Evolutionary conservation across 2,888 invertebrate species (phyloP).

Genomic region (Oscheius myriophilus): DNA sequence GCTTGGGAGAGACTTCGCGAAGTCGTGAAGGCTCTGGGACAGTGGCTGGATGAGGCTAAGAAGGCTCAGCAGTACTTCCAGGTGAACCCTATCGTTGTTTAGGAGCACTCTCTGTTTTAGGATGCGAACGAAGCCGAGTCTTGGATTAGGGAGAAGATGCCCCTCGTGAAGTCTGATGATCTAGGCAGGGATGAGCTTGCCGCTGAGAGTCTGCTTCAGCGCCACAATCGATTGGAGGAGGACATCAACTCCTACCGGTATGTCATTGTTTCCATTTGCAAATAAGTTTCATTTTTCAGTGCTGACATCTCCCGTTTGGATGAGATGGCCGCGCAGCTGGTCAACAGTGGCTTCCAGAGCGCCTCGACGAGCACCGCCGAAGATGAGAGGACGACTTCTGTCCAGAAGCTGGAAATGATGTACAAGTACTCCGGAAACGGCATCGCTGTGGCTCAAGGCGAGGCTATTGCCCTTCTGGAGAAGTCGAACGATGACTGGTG

Average conservation of each 20-base stretch:
- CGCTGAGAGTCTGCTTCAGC: slow-evolving; percentile 61
- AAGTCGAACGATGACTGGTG: slow-evolving; percentile 90
- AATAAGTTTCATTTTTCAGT: slow-evolving; percentile 22
- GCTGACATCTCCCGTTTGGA: slow-evolving; percentile 64
- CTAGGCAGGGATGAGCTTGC: slow-evolving; percentile 78
- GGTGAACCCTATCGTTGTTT: slow-evolving; percentile 13
- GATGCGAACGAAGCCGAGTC: slow-evolving; percentile 98
- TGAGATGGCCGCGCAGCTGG: slow-evolving; percentile 71
- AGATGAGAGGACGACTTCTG: slow-evolving; percentile 38
- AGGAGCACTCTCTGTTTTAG: slow-evolving; percentile 18
- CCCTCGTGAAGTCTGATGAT: slow-evolving; percentile 87
- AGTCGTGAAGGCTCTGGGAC: slow-evolving; percentile 80
- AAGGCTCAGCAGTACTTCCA: slow-evolving; percentile 84
- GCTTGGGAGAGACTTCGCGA: slow-evolving; percentile 91
- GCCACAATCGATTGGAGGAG: slow-evolving; percentile 73
- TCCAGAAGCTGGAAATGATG: slow-evolving; percentile 59
- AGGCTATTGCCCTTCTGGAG: slow-evolving; percentile 89
- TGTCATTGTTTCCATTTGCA: background rate
- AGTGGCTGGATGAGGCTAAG: slow-evolving; percentile 85
- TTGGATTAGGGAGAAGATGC: slow-evolving; percentile 94
- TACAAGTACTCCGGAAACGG: slow-evolving; percentile 74
- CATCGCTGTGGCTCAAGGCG: slow-evolving; percentile 91
- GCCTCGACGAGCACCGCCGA: slow-evolving; percentile 38
- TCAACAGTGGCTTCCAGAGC: slow-evolving; percentile 65
- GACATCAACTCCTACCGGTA: slow-evolving; percentile 66